A percentile compares a stretch with the other conserved stretches of the same genome.
Conservation (phyloP, 2,113 vertebrate species). For the Promerops cafer region DNA sequence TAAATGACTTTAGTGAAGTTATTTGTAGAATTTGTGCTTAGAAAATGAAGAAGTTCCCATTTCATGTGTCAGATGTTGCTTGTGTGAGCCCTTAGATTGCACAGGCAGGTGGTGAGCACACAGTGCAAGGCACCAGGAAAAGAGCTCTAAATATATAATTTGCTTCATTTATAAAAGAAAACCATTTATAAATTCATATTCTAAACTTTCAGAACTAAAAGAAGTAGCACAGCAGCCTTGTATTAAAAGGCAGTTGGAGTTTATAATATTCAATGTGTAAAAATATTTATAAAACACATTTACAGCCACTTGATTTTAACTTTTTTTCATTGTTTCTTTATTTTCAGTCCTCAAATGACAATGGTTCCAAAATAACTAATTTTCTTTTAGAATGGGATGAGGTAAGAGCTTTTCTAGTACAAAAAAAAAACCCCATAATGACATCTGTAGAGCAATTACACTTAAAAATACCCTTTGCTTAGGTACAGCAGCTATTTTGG, state of each 20-base stretch:
- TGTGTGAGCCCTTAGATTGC: neutral
- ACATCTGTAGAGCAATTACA: constrained; percentile 15
- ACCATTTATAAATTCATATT: neutral
- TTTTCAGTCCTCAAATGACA: constrained; percentile 75
- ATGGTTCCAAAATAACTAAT: constrained; percentile 78
- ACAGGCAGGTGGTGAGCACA: neutral
- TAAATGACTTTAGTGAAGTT: neutral
- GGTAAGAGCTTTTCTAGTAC: constrained; percentile 63
- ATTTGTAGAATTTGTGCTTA: neutral
- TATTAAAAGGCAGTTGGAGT: neutral
- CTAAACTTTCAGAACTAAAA: neutral
- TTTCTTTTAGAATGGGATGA: constrained; percentile 82
- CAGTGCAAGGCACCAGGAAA: neutral
- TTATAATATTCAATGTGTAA: neutral
- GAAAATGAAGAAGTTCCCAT: neutral
- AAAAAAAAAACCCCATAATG: neutral
- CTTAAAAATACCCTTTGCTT: constrained; percentile 23
- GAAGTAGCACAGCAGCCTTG: neutral
- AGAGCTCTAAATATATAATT: neutral
- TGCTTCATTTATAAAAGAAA: neutral
- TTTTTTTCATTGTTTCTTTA: neutral
- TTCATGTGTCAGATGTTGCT: neutral
- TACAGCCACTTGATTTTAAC: neutral
- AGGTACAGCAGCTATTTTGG: neutral
- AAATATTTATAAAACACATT: neutral